A percentile compares a stretch with the other conserved stretches of the same genome.
These are phyloP conservation scores for Drymodes brunneopygia DNA, from an alignment of 2,113 vertebrate genomes.

Conservation along the genomic window DNA sequence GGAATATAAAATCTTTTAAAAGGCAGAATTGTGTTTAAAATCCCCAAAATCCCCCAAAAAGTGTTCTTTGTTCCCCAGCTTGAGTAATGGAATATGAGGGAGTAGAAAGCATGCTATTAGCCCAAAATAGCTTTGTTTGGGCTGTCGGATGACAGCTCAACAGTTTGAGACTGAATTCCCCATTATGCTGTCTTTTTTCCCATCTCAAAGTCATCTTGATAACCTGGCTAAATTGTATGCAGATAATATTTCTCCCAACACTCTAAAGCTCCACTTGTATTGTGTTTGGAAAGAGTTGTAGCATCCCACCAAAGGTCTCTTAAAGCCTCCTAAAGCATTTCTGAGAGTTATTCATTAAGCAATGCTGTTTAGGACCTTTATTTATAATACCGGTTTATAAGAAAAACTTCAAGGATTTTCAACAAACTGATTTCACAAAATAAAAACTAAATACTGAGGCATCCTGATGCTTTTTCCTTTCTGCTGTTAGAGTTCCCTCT, in stretches of 20 bases:
- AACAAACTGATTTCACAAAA: neutral
- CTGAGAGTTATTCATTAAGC: neutral
- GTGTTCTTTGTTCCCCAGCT: neutral
- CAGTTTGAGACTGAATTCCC: neutral
- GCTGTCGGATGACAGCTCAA: slow-evolving; percentile 6
- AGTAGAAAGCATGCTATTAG: neutral
- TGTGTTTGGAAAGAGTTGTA: neutral
- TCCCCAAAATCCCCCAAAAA: accelerated
- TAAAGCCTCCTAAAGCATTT: neutral
- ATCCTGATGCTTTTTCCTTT: neutral
- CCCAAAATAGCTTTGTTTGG: slow-evolving; percentile 24
- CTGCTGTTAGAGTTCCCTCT: neutral
- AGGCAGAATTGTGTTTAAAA: neutral
- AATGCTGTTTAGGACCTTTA: neutral
- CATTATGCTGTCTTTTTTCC: neutral
- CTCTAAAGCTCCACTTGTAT: neutral
- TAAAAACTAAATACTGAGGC: neutral
- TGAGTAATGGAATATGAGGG: neutral
- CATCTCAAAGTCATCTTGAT: neutral
- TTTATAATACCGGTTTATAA: neutral
- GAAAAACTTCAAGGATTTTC: neutral
- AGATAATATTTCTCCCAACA: neutral
- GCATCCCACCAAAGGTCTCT: neutral
- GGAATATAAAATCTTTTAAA: neutral
- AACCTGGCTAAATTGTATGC: neutral